Base-by-base conservation (phyloP, 1,140 invertebrate species). In the fruit fly (Drosophila melanogaster) region DNA sequence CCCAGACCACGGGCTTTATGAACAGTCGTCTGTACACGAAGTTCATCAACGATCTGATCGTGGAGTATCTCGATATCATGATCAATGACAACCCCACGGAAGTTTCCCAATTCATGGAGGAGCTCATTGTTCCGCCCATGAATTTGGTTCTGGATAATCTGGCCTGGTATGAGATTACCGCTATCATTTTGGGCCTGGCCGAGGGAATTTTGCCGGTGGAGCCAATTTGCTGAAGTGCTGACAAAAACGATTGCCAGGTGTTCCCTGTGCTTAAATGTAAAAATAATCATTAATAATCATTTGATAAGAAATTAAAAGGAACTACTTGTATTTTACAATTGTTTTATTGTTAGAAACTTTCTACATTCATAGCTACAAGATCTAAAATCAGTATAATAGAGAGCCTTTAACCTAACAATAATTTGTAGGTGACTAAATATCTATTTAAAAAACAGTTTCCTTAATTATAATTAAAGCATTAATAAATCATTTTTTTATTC, bases 141-240 rank as follows among this genome's bases (percentile, higher is more conserved):
- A 89, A 91, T 49, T n/a, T 15, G 12, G 76, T 75, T 19, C 53
- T 91, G n/a, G 56, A 79, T 12, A 69, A 91, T 78, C 49, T 91
- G 1, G 61, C 86, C 47, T 71, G 90, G 67, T 79, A 89, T 41
- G 90, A 90, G 50, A 79, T 91, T 59, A 57, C 84, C 1, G 90
- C 90, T 37, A 50, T 91, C 12, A 89, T 91, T 54, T 19, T 81
- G 44, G 80, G 80, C 6, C 40, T 91, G 26, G 86, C 50, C 54
- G 37, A 86, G 10, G 90, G 76, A 17, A 11, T 85, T 44, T 5
- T 91, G 30, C 90, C 90, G 2, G 51, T 77, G 10, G 90, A 91
- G 47, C 69, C 83, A 4, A 77, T 90, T 65, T 91, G 90, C 46
- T 91, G 46, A 75, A 24, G 1, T 15, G 24, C 49, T 51, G 24